Evolutionary conservation across 1,140 invertebrate species (phyloP), one percentile per base, ranked within the genome.

Genomic region (Drosophila sp.): DNA sequence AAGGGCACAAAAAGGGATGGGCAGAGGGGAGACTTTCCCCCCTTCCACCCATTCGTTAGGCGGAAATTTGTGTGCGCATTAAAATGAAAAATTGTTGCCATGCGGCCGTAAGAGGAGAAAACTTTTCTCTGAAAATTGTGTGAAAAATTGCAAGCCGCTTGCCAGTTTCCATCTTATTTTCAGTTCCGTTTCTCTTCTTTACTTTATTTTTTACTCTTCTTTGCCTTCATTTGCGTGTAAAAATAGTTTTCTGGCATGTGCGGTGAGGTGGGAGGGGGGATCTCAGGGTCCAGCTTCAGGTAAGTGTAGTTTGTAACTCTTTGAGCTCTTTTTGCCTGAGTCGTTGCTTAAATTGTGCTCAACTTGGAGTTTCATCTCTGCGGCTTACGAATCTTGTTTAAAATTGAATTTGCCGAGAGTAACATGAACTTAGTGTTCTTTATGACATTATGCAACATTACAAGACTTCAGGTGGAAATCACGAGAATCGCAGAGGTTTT

Each of bases 71-170:
- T 90, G 82, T 75, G 82, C 79, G 87, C 89, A 90, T 90, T 90
- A 90, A 83, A 89, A 90, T 90, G 89, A 90, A 90, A 90, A 90
- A 90, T 90, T 90, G 82, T 86, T 87, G 82, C 78, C 59, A 65
- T 66, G 81, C 65, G 62, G 69, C 64, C 59, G 46, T 45, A 46
- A 73, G 56, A 38, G 50, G 50, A 41, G 34, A 64, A 53, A 78
- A 78, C 54, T 76, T 87, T 72, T 67, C 76, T 65, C 62, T 63
- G 73, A 87, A 90, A 90, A 90, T 87, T 90, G 75, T 90, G 78
- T 90, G 82, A 87, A 80, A 86, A 87, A 90, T 87, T 74, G 66
- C 80, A 69, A 71, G 53, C 45, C 72, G 76, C 56, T 57, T 34
- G 43, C 66, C 50, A 36, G 48, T 29, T 51, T 43, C 18, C n/a